phyloP scores from a whole-genome alignment of 2,888 invertebrate species.

The Lampropteryx suffumata region DNA sequence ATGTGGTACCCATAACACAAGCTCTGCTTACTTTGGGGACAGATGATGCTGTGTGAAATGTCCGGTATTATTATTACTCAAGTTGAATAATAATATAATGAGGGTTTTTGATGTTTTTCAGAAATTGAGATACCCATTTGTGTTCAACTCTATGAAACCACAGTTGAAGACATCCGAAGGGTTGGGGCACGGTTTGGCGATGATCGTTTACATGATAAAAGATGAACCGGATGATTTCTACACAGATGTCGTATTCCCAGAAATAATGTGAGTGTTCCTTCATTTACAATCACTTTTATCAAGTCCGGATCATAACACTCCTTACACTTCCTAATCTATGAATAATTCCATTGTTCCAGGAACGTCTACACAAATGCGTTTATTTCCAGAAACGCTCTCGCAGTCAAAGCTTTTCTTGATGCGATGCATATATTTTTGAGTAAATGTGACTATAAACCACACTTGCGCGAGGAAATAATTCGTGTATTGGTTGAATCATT shows the following conservation, averaged over 20 bases:
- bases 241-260: slow-evolving; percentile 88
- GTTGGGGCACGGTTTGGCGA: slow-evolving; percentile 91
- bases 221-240: slow-evolving; percentile 91
- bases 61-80: no score
- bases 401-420: slow-evolving; percentile 94
- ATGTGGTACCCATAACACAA: no score
- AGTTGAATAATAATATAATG: no score
- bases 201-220: slow-evolving; percentile 91
- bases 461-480: slow-evolving; percentile 89
- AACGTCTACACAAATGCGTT: slow-evolving; percentile 15
- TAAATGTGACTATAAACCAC: slow-evolving; percentile 91
- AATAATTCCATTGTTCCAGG: slow-evolving; percentile 10
- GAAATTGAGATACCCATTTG: slow-evolving; percentile 98
- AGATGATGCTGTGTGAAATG: no score
- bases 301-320: no score
- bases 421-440: slow-evolving; percentile 94
- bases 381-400: slow-evolving; percentile 89
- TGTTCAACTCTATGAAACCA: slow-evolving; percentile 94
- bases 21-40: no score
- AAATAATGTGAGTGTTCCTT: slow-evolving; percentile 87
- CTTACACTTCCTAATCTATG: no score
- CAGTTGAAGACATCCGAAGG: slow-evolving; percentile 94
- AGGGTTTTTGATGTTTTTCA: slow-evolving; percentile 66
- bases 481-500: slow-evolving; percentile 94
- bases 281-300: no score